Base-by-base conservation (phyloP, 2,888 invertebrate genomes). In the Parascotia fuliginaria region DNA sequence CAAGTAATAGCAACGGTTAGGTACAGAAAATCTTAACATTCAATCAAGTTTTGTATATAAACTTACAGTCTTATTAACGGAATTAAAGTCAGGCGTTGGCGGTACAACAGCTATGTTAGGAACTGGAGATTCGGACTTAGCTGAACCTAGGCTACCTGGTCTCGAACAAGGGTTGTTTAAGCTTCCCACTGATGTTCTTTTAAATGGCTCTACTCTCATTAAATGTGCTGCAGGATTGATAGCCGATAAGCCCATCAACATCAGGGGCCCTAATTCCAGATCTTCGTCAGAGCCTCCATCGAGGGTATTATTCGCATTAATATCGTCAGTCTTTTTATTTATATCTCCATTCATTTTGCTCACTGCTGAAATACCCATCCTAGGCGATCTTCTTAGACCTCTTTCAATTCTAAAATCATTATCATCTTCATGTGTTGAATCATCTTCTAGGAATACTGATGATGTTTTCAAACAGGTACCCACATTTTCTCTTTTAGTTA, bases 81-180 rank as follows among this genome's bases (percentile, higher is more conserved):
- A 75, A 68, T 85, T 90, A 63, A 82, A 87, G 68, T 96, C 96
- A 2, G 96, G 96, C 0, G 96, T 96, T 15, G 96, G 95, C 50
- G 96, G 96, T 49, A 96, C 93, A 53, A 96, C 94, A 36, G 96
- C 94, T 72, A 96, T 96, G 72, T 94, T 95, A 49, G 95, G 95
- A 61, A 95, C 89, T 51, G 88, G 86, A 53, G 90, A 89, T 63
- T 89, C 89, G 12, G 86, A 88, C 47, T 86, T 85, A 15, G 77
- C 65, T 27, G 89, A 87, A 48, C 82, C 79, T 48, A 90, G 79
- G 67, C 85, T 89, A 82, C 69, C 93, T 51, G 85, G 94, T 87
- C 68, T 94, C 73, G 69, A 94, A 77, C 77, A 89, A 29, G 75
- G 57, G 40, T 79, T 85, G 50, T 76, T 81, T 39, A 79, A 52